Conservation (phyloP, 2,113 vertebrate species). For the Illadopsis cleaveri region DNA sequence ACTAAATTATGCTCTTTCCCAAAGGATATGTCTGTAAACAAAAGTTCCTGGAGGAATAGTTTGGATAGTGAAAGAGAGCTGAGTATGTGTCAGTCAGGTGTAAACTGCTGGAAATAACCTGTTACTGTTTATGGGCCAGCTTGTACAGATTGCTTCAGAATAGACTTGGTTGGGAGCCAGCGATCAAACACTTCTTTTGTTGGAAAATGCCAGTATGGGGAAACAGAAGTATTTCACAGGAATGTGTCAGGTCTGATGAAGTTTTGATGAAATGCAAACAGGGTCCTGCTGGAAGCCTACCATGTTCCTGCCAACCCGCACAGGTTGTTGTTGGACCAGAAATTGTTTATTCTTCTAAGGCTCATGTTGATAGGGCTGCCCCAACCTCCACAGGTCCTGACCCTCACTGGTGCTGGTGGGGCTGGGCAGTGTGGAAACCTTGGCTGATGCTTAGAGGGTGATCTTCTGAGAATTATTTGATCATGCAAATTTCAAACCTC, state of each 20-base stretch:
- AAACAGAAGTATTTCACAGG: slow-evolving; percentile 39
- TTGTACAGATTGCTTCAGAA: not conserved
- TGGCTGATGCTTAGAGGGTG: not conserved
- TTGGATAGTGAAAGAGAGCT: slow-evolving; percentile 17
- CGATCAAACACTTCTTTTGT: slow-evolving; percentile 17
- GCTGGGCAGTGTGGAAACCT: not conserved
- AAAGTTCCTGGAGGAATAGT: slow-evolving; percentile 26
- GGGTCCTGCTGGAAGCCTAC: not conserved
- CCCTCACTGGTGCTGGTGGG: not conserved
- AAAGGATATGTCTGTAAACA: slow-evolving; percentile 36
- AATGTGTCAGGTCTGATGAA: slow-evolving; percentile 45
- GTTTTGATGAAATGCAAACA: slow-evolving; percentile 55
- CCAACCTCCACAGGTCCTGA: not conserved
- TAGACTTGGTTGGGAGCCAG: not conserved
- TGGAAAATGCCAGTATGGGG: slow-evolving; percentile 26
- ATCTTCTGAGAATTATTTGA: not conserved
- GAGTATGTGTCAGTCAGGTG: slow-evolving; percentile 55
- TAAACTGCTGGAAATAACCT: slow-evolving; percentile 62
- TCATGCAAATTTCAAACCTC: not conserved
- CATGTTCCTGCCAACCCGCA: not conserved
- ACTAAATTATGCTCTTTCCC: slow-evolving; percentile 49
- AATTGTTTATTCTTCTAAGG: not conserved
- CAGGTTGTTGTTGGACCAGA: not conserved
- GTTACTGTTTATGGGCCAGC: slow-evolving; percentile 42
- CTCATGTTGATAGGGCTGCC: not conserved